These are phyloP conservation scores for Thysanoteuthis rhombus DNA, from an alignment of 2,888 invertebrate species.

Conservation along the genomic window DNA sequence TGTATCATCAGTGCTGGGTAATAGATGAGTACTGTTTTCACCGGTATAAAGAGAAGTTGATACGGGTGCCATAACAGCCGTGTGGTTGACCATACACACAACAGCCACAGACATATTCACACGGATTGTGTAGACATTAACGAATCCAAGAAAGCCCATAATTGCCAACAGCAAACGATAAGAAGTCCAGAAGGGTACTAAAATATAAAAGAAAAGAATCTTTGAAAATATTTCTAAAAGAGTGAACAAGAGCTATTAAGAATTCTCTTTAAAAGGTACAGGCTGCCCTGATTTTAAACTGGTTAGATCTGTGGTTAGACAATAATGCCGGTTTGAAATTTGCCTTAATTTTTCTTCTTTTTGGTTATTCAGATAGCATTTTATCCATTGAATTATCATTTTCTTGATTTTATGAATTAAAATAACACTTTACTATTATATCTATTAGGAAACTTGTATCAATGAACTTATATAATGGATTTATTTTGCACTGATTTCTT, in stretches of 20 bases:
- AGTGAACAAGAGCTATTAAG: neutral
- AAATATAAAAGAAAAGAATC: slow-evolving; percentile 13
- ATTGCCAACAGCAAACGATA: slow-evolving; percentile 47
- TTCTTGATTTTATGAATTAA: no score
- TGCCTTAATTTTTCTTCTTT: no score
- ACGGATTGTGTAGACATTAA: slow-evolving; percentile 70
- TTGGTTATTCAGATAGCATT: no score
- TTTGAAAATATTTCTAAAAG: neutral
- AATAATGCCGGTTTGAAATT: no score
- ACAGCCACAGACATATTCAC: slow-evolving; percentile 53
- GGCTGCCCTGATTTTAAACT: no score
- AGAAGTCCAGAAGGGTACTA: slow-evolving; percentile 39
- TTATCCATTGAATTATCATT: no score
- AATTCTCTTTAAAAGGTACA: neutral
- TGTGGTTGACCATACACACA: slow-evolving; percentile 48
- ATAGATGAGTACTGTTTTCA: neutral
- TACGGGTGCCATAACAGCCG: neutral
- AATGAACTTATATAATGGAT: no score
- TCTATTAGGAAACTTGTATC: no score
- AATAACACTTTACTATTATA: no score
- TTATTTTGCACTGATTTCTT: no score
- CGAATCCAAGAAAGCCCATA: slow-evolving; percentile 45
- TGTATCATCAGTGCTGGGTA: neutral
- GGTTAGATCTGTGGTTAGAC: no score
- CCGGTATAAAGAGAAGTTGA: neutral